Conservation (phyloP, 1,140 invertebrate species). For the Fopius arisanus region DNA sequence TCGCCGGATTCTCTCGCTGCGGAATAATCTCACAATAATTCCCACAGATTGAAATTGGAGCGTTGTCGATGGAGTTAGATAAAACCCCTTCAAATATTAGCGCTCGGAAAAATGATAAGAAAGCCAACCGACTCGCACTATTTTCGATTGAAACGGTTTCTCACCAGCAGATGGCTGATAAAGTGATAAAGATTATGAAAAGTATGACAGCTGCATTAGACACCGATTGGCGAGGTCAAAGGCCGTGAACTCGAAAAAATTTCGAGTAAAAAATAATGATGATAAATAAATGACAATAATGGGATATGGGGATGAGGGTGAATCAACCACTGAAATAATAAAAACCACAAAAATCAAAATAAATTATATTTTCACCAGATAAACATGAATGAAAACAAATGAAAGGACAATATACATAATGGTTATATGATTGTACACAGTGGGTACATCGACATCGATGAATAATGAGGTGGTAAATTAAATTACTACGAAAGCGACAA, state of each 20-base stretch:
- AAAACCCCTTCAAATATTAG: background rate
- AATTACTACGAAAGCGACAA: slow-evolving; percentile 51
- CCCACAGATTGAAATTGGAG: background rate
- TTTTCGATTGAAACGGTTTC: background rate
- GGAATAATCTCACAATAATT: no score
- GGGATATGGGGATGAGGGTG: background rate
- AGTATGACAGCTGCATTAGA: background rate
- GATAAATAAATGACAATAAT: no score
- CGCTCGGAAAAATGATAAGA: background rate
- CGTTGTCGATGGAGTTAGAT: background rate
- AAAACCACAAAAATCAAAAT: slow-evolving; percentile 30
- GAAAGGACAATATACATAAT: slow-evolving; percentile 18
- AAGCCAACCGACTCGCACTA: background rate
- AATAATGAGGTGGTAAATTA: slow-evolving; percentile 54
- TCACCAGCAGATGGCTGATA: background rate
- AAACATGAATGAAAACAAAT: slow-evolving; percentile 30
- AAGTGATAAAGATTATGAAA: background rate
- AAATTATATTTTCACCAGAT: slow-evolving; percentile 32
- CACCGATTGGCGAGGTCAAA: background rate
- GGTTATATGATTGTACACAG: slow-evolving; percentile 25
- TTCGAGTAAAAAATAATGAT: background rate
- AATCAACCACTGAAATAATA: slow-evolving; percentile 11
- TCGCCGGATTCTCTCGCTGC: no score
- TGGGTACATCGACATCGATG: slow-evolving; percentile 50
- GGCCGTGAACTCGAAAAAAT: background rate